Percentiles rank a stretch among this genome's conserved stretches.
These are phyloP conservation scores for Tineola bisselliella DNA, from an alignment of 2,888 invertebrate species.

Conservation along the genomic window DNA sequence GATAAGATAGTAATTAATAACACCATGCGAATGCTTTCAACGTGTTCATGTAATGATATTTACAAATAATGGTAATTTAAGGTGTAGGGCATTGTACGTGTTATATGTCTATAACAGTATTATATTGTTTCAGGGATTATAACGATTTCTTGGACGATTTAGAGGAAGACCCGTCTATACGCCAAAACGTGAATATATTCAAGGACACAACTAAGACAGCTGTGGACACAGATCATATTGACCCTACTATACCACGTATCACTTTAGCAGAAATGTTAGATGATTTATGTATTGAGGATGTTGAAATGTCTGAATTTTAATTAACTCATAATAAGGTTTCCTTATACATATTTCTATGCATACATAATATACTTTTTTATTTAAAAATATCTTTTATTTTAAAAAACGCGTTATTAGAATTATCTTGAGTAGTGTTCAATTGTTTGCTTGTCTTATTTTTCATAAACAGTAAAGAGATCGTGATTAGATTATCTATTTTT, in stretches of 20 bases:
- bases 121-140: slow-evolving; percentile 83
- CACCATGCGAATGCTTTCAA: neutral
- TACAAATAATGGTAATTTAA: too few species aligned
- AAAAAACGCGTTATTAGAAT: too few species aligned
- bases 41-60: too few species aligned
- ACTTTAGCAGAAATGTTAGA: slow-evolving; percentile 94
- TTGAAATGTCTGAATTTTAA: slow-evolving; percentile 75
- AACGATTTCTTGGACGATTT: slow-evolving; percentile 96
- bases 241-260: slow-evolving; percentile 77
- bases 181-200: slow-evolving; percentile 95
- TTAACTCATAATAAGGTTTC: neutral
- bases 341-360: neutral
- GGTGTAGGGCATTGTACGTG: too few species aligned
- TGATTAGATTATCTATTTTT: neutral
- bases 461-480: neutral
- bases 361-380: neutral
- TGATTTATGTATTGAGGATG: slow-evolving; percentile 83
- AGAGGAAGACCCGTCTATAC: slow-evolving; percentile 90
- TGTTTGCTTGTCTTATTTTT: too few species aligned
- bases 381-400: neutral
- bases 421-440: too few species aligned
- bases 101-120: too few species aligned
- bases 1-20: neutral
- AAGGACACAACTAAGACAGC: slow-evolving; percentile 65
- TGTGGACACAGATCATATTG: slow-evolving; percentile 68